Base-by-base conservation (phyloP, 2,113 vertebrate species). In the Zosterops hypoxanthus region DNA sequence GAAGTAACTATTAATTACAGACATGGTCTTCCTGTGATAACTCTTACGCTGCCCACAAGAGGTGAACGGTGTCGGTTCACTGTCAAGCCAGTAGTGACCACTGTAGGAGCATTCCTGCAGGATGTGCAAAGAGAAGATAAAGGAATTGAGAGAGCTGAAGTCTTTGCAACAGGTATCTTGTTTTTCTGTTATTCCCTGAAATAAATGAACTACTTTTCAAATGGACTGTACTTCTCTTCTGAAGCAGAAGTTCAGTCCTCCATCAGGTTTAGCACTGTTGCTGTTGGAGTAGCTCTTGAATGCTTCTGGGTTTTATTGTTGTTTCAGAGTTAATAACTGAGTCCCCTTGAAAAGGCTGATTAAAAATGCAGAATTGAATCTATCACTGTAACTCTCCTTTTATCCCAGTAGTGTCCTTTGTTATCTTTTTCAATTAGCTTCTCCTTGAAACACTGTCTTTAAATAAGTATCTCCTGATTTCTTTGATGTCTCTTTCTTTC, bases 61-160 rank as follows among this genome's bases (percentile, higher is more conserved):
- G 97, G 95, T 2, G 99, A 99, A 95, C 98, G 98, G 36, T 99
- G 99, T 83, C 98, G 90, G 52, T 99, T 99, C 91, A 98, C 98
- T 34, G 92, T 99, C 46, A 97, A 98, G 78, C 99, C 99, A 1
- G 78, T 98, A 97, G 70, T 98, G 66, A 98, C 98, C 85, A 99
- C 95, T 0, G 98, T 99, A 6, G 98, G 97, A 12, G 98, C 98
- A 17, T 98, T 99, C 86, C 98, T 99, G 36, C 56, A 87, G 69
- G 98, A 99, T 49, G 86, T 99, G 63, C 98, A 97, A 86, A 97
- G 71, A 66, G 99, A 99, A 93, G 99, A 99, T 69, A 98, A 97
- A 50, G 99, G 99, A 49, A 97, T 98, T 66, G 91, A 92, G 33
- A 95, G 29, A 2, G 98, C 96, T 1, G 97, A 98, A 25, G 29